phyloP scores from a whole-genome alignment of 2,888 invertebrate species.

The Entomobrya proxima region DNA sequence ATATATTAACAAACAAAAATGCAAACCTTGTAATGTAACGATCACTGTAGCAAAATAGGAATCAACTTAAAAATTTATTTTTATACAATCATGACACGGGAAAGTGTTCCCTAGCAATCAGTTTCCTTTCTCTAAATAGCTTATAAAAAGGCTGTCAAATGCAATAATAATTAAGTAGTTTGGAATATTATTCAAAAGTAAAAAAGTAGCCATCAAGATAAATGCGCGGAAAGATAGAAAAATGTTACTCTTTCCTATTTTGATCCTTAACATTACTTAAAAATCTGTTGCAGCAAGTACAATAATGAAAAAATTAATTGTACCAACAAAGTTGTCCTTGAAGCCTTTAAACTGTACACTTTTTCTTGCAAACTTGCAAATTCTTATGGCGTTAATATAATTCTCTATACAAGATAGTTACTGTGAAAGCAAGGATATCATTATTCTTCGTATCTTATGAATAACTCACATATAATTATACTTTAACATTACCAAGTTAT shows the following conservation, averaged over 20 bases:
- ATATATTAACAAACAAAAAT: slow-evolving; percentile 10
- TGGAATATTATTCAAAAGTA: background rate
- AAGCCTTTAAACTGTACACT: too few relatives aligned
- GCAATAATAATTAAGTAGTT: background rate
- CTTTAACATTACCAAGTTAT: too few relatives aligned
- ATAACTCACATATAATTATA: too few relatives aligned
- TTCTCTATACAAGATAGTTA: too few relatives aligned
- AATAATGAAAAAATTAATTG: too few relatives aligned
- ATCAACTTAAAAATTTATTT: slow-evolving; percentile 37
- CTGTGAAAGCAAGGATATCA: too few relatives aligned
- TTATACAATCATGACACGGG: background rate
- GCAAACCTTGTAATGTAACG: background rate
- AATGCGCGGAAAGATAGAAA: background rate
- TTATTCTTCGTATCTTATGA: too few relatives aligned
- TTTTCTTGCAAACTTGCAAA: too few relatives aligned
- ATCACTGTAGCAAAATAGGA: slow-evolving; percentile 31
- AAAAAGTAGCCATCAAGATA: background rate
- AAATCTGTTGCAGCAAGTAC: too few relatives aligned
- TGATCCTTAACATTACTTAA: too few relatives aligned
- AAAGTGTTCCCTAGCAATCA: background rate
- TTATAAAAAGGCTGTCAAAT: background rate
- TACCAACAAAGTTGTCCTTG: too few relatives aligned
- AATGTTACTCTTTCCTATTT: background rate
- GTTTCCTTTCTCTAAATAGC: background rate
- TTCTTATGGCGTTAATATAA: too few relatives aligned